A percentile compares a stretch with the other conserved stretches of the same genome.
Conservation (phyloP, 1,140 invertebrate genomes). For the Drosophila takahashii region DNA sequence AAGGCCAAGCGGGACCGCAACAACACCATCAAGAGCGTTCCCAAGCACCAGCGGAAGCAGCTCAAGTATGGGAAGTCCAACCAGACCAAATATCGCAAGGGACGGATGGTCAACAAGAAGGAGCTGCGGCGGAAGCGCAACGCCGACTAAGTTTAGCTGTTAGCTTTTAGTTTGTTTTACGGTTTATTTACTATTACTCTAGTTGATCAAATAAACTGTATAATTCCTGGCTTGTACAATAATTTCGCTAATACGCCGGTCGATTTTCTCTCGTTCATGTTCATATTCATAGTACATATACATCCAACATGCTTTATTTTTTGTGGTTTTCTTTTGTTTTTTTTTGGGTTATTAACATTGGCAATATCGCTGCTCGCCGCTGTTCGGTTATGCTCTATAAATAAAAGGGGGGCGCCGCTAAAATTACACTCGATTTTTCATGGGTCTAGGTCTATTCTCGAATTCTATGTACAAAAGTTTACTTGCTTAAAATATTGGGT, state of each 20-base stretch:
- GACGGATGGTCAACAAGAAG: constrained; percentile 65
- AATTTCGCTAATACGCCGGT: constrained; percentile 71
- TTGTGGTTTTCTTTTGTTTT: no score
- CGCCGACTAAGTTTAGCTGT: constrained; percentile 47
- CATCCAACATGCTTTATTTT: constrained; percentile 64
- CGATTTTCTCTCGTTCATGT: constrained; percentile 44
- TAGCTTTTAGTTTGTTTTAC: constrained; percentile 44
- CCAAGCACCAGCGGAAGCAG: constrained; percentile 68
- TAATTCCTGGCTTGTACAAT: constrained; percentile 52
- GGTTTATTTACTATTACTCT: constrained; percentile 79
- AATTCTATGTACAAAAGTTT: constrained; percentile 37
- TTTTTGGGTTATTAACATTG: constrained; percentile 36
- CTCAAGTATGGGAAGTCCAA: constrained; percentile 57
- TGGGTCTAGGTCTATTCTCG: constrained; percentile 34
- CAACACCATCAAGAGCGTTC: constrained; percentile 74
- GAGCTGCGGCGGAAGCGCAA: constrained; percentile 62
- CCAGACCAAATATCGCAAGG: constrained; percentile 65
- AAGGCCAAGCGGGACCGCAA: constrained; percentile 84
- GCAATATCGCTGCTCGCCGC: constrained; percentile 22
- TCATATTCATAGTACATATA: constrained; percentile 45
- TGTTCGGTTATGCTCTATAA: constrained; percentile 29
- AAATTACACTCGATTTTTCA: constrained; percentile 46
- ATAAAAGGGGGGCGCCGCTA: constrained; percentile 25
- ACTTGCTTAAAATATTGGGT: constrained; percentile 33
- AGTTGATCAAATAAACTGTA: constrained; percentile 73